These are phyloP conservation scores for Drosophila simulans DNA, from an alignment of 1,140 invertebrate genomes.

Conservation along the genomic window DNA sequence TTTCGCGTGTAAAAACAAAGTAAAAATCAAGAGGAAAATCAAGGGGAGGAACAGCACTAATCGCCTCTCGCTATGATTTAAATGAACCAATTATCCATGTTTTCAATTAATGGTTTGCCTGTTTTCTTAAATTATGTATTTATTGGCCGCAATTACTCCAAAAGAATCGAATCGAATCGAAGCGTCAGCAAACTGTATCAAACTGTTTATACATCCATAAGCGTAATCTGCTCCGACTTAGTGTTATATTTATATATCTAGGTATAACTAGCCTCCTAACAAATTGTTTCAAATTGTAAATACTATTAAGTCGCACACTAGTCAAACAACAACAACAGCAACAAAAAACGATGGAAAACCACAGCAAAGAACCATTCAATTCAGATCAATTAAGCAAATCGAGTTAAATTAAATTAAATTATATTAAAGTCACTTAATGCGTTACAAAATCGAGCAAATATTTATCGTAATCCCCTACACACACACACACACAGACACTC, in stretches of 20 bases:
- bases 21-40: constrained; percentile 41
- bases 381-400: constrained; percentile 57
- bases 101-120: constrained; percentile 18
- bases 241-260: constrained; percentile 14
- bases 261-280: constrained; percentile 55
- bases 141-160: constrained; percentile 63
- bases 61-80: constrained; percentile 65
- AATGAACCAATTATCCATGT: constrained; percentile 45
- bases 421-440: constrained; percentile 65
- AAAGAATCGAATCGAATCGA: constrained; percentile 49
- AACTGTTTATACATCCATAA: constrained; percentile 58
- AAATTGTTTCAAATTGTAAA: constrained; percentile 79
- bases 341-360: constrained; percentile 35
- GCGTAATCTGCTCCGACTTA: constrained; percentile 28
- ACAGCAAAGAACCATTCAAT: constrained; percentile 71
- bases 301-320: constrained; percentile 81
- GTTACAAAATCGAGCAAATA: constrained; percentile 51
- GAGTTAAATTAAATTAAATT: constrained; percentile 44
- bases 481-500: constrained; percentile 29
- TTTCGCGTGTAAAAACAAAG: constrained; percentile 74
- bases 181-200: constrained; percentile 29
- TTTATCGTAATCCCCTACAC: constrained; percentile 36
- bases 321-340: constrained; percentile 45
- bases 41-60: constrained; percentile 19
- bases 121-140: constrained; percentile 60